Evolutionary conservation across 64 coral and sea anemone genomes (phyloP), one percentile per base, ranked within the genome.

Genomic region (Dendronephthya gigantea): DNA sequence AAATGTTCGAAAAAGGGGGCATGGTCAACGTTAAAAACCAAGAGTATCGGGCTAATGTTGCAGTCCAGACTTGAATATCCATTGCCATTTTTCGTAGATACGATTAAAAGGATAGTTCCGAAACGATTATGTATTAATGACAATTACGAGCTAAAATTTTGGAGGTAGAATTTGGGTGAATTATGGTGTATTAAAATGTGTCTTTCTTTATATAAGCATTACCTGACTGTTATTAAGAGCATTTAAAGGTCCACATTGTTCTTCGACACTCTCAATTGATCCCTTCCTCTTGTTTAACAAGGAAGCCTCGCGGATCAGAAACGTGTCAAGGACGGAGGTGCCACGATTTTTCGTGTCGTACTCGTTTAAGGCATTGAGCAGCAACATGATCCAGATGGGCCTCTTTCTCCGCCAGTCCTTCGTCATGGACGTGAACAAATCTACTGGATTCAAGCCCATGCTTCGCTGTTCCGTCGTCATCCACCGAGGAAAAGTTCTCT

Each of bases 301-400:
- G 16, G 86, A 50, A 15, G 95, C 95, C 50, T 98, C 86, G 17
- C 65, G 50, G 2, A 92, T 92, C 25, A 98, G 87, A 51, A 93
- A 98, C 41, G 91, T 92, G 82, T 98, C 95, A 15, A 98, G 41
- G 17, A 98, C 95, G 1, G 95, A 89, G 49, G 93, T 98, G 13
- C 95, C 95, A 75, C 92, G 72, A 66, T 43, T 98, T 66, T 87
- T 98, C 7, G 93, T 93, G 40, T 98, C 95, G 59, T 92, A 93
- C 47, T 93, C 92, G 37, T 92, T 93, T n/a, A 98, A 83, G 32
- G 95, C 93, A 84, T 98, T 98, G 0, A 98, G 83, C 92, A 98
- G 87, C 3, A 98, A 74, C 95, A 98, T 98, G 0, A 93, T 84
- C 95, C 95, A 98, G 89, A 98, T 98, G 7, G 95, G 95, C 55